These are phyloP conservation scores for Pogonocichla stellata DNA, from an alignment of 2,113 vertebrate species.

Conservation along the genomic window DNA sequence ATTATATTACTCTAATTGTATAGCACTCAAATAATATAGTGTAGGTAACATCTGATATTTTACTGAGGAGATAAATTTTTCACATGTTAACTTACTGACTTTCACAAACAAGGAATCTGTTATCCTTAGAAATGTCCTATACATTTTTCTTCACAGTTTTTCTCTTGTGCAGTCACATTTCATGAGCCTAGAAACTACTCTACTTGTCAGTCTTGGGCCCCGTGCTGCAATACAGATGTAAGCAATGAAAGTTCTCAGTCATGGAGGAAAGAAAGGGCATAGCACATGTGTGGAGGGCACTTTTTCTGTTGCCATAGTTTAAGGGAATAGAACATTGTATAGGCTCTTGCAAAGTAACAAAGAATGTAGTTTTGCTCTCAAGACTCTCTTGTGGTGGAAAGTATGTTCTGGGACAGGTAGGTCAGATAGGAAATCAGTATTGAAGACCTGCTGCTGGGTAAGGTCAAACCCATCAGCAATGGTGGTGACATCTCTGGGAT, in stretches of 20 bases:
- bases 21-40: neutral
- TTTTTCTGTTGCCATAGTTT: neutral
- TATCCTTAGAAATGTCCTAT: neutral
- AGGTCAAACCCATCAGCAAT: neutral
- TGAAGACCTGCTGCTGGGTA: neutral
- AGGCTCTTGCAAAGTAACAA: neutral
- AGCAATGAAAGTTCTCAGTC: neutral
- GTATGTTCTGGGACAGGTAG: neutral
- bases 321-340: neutral
- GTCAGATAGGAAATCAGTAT: neutral
- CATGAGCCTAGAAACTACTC: neutral
- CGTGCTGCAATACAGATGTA: neutral
- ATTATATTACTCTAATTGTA: neutral
- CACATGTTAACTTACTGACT: neutral
- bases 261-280: neutral
- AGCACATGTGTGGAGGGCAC: rapidly evolving
- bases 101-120: neutral
- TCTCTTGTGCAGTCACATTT: neutral
- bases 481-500: neutral
- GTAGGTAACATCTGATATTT: neutral
- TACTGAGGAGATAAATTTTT: neutral
- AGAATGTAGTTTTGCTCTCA: neutral
- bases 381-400: neutral
- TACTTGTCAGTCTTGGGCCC: neutral
- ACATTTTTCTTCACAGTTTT: neutral